A percentile compares a stretch with the other conserved stretches of the same genome.
Conservation (phyloP, 1,140 invertebrate species). For the Mycetomoellerius zeteki region DNA sequence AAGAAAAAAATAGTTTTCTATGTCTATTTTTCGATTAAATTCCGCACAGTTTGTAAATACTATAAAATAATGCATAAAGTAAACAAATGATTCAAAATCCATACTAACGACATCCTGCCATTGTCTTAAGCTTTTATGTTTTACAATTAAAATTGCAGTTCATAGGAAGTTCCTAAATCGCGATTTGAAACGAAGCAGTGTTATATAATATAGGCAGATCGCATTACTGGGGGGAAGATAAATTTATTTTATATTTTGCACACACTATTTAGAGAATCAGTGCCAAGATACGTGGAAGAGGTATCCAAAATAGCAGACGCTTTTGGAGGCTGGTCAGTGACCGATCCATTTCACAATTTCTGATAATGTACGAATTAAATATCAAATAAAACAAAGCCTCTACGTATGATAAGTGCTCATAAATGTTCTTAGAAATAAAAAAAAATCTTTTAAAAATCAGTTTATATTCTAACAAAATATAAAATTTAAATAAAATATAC, state of each 20-base stretch:
- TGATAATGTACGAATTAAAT: conserved; percentile 29
- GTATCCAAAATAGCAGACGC: conserved; percentile 71
- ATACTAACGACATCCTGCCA: not conserved
- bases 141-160: conserved; percentile 6
- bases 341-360: conserved; percentile 62
- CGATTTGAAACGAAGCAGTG: not conserved
- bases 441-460: conserved; percentile 7
- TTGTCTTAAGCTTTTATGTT: not conserved
- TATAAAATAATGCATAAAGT: not conserved
- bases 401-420: not conserved
- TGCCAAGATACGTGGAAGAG: conserved; percentile 68
- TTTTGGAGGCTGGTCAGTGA: conserved; percentile 71
- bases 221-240: conserved; percentile 39
- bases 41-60: too few species aligned
- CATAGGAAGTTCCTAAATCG: not conserved
- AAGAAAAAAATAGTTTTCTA: not conserved
- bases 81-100: not conserved
- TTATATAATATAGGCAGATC: conserved; percentile 39
- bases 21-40: not conserved
- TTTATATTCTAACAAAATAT: not conserved
- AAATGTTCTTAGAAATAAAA: not conserved
- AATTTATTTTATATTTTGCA: conserved; percentile 72
- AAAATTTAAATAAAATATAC: conserved; percentile 8
- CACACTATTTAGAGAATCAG: conserved; percentile 70
- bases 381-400: too few species aligned